Base-by-base conservation (phyloP, 1,140 invertebrate species). In the Anthonomus grandis region DNA sequence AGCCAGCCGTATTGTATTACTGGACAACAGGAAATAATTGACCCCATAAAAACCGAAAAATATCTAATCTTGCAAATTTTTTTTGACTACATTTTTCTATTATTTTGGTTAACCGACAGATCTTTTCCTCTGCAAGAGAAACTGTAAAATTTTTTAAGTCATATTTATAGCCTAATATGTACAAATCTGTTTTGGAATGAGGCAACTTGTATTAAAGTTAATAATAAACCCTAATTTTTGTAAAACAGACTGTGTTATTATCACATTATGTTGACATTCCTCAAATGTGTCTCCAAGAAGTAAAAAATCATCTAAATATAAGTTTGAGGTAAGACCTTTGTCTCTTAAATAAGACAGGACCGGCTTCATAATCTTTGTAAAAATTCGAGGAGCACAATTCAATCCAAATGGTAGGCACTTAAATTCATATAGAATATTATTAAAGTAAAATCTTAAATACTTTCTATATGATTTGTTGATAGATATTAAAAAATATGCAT, bases 241-340 rank as follows among this genome's bases (percentile, higher is more conserved):
- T 8, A 31, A n/a, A 31, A 31, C 27, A n/a, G 8, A 9, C 17
- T 31, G 27, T n/a, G 27, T 31, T 31, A 8, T 31, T 31, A 31
- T 6, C 10, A 39, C 15, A 15, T 6, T 39, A 39, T 39, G 10
- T 39, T 39, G 10, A 13, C 37, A 39, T 9, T 39, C 37, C 4
- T 31, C 5, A 39, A 39, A 39, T 12, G 37, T 39, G 37, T 15
- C 5, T 13, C 37, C 37, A 6, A 39, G 5, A 5, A 39, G 15
- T 39, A 39, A 39, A 39, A 39, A 39, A 31, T 39, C 37, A 12
- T 39, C 37, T 39, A 39, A 39, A 39, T 39, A 39, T 39, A 39
- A 39, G 17, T 39, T 39, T 5, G 37, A 39, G 17, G 17, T 39
- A 5, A 12, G 17, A 9, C 37, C 37, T 17, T 13, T 9, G 17